Conservation (phyloP, 2,113 vertebrate species). For the Pterophyllum scalare region DNA sequence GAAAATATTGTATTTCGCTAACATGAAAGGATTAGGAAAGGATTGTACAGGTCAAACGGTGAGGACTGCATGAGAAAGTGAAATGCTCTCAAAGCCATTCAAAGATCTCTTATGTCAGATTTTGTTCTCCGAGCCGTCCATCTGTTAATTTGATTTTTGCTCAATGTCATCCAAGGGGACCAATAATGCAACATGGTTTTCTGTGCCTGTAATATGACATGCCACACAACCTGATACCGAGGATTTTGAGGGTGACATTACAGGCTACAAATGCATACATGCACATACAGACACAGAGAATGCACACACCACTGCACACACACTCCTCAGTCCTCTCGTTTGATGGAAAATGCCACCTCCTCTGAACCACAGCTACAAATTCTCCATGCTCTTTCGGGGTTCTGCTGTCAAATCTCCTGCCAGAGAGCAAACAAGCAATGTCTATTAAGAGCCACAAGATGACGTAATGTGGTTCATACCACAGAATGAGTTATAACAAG, state of each 20-base stretch:
- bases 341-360: conserved; percentile 68
- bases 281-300: neutral
- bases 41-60: conserved; percentile 54
- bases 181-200: conserved; percentile 46
- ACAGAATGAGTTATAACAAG: conserved; percentile 29
- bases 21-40: conserved; percentile 16
- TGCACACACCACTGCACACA: neutral
- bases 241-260: conserved; percentile 58
- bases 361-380: conserved; percentile 63
- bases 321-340: conserved; percentile 25
- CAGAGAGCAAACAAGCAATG: conserved; percentile 57
- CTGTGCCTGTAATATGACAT: conserved; percentile 27
- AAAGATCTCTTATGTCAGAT: conserved; percentile 46
- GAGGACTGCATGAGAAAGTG: conserved; percentile 21
- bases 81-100: conserved; percentile 35
- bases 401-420: conserved; percentile 59
- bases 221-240: conserved; percentile 26
- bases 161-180: conserved; percentile 71
- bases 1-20: neutral
- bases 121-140: conserved; percentile 53
- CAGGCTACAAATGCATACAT: conserved; percentile 13
- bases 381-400: conserved; percentile 62
- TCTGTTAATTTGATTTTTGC: conserved; percentile 66
- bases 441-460: conserved; percentile 53
- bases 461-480: conserved; percentile 56